These are phyloP conservation scores for Allenopithecus nigroviridis DNA, from an alignment of 2,797 vertebrate genomes.

Conservation along the genomic window DNA sequence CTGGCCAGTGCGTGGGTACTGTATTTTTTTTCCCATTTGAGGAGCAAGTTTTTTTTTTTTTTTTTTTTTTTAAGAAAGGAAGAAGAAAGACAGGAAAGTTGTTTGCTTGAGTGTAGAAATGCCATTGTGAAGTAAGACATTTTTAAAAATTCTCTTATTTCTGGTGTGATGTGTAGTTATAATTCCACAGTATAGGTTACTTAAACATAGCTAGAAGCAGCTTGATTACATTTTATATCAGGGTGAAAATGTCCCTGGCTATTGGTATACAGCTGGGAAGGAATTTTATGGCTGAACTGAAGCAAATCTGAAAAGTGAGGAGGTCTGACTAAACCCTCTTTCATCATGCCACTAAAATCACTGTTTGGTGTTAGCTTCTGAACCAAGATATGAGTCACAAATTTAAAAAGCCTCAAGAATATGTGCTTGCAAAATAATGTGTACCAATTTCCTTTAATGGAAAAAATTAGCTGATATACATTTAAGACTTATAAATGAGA, in stretches of 20 bases:
- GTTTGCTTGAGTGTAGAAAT: constrained; percentile 29
- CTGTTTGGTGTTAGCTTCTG: constrained; percentile 38
- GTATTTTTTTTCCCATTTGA: background rate
- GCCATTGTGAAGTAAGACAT: background rate
- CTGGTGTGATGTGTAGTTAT: background rate
- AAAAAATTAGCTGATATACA: background rate
- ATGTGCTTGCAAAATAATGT: background rate
- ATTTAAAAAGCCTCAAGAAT: background rate
- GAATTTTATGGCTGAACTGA: constrained; percentile 29
- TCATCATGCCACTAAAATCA: background rate
- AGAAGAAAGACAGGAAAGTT: background rate
- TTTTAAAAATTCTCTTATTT: background rate
- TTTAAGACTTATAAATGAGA: background rate
- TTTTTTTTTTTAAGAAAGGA: background rate
- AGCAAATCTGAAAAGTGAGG: constrained; percentile 34
- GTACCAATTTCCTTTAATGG: background rate
- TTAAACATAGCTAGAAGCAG: background rate
- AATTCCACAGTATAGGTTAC: background rate
- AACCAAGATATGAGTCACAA: background rate
- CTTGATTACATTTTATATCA: constrained; percentile 33
- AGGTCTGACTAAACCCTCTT: background rate
- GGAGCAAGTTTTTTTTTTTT: constrained; percentile 38
- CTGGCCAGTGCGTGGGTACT: background rate
- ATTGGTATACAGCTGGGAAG: background rate
- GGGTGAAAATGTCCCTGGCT: background rate